phyloP scores from a whole-genome alignment of 1,140 invertebrate species.

The Leptinotarsa defecta region DNA sequence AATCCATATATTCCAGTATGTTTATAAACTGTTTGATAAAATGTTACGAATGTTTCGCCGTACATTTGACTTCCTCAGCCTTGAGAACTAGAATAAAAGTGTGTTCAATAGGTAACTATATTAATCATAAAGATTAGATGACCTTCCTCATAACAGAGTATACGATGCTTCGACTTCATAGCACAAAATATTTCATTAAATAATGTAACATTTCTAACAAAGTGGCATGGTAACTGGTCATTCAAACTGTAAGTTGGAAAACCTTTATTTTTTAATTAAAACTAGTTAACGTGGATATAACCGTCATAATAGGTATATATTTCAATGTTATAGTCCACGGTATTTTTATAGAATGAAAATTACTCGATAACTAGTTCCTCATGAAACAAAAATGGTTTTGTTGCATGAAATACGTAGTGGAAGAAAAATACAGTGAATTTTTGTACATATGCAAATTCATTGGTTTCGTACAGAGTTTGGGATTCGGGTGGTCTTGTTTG shows the following conservation, averaged over 20 bases:
- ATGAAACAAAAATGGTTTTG: neutral
- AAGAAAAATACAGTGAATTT: too few species aligned
- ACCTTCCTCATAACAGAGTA: too few species aligned
- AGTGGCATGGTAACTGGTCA: neutral
- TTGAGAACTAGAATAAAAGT: too few species aligned
- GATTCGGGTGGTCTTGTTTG: too few species aligned
- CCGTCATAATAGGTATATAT: neutral
- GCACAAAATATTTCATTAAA: neutral
- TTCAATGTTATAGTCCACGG: neutral
- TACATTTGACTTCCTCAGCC: too few species aligned
- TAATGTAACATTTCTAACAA: neutral
- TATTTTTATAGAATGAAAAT: neutral
- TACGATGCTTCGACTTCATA: neutral
- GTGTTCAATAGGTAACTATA: too few species aligned
- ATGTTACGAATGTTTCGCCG: too few species aligned
- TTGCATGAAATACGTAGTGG: neutral
- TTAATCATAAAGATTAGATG: too few species aligned
- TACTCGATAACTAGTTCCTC: neutral
- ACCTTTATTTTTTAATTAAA: conserved; percentile 5
- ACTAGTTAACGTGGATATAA: neutral
- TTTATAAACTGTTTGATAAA: too few species aligned
- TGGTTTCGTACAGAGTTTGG: too few species aligned
- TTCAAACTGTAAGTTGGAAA: neutral
- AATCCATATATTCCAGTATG: too few species aligned
- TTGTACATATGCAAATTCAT: too few species aligned